These are phyloP conservation scores for Drosophila sproati DNA, from an alignment of 1,140 invertebrate species.

Conservation along the genomic window DNA sequence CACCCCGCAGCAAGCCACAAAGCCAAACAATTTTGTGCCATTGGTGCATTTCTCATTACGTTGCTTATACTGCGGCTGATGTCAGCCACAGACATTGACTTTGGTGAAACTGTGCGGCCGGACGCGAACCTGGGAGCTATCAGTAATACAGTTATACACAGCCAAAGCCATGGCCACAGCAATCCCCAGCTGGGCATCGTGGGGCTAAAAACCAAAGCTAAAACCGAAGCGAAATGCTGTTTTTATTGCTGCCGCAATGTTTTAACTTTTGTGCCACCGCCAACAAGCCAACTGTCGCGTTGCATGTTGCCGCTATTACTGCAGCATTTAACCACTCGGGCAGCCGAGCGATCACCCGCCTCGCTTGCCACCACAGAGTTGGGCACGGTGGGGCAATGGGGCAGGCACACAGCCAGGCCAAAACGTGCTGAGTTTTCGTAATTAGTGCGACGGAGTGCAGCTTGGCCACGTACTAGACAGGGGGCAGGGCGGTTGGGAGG, in stretches of 20 bases:
- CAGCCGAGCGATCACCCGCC: slow-evolving; percentile 42
- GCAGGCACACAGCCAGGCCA: slow-evolving; percentile 58
- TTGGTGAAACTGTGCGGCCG: slow-evolving; percentile 63
- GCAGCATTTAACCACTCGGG: slow-evolving; percentile 79
- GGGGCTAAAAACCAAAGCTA: slow-evolving; percentile 43
- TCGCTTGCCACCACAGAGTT: slow-evolving; percentile 20
- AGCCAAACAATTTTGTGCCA: slow-evolving; percentile 42
- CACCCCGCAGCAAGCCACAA: slow-evolving; percentile 11
- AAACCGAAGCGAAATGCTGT: slow-evolving; percentile 65
- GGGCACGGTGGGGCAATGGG: slow-evolving; percentile 20
- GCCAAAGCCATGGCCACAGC: slow-evolving; percentile 34
- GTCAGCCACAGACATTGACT: slow-evolving; percentile 74
- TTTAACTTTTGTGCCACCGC: slow-evolving; percentile 69
- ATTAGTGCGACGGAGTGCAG: slow-evolving; percentile 78
- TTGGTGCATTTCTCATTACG: slow-evolving; percentile 62
- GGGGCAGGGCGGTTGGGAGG: neutral
- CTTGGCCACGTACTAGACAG: slow-evolving; percentile 59
- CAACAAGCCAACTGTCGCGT: slow-evolving; percentile 64
- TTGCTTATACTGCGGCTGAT: slow-evolving; percentile 33
- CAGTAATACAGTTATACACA: slow-evolving; percentile 62
- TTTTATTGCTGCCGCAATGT: slow-evolving; percentile 81
- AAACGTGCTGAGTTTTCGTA: slow-evolving; percentile 82
- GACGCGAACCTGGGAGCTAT: slow-evolving; percentile 48
- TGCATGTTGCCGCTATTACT: slow-evolving; percentile 81
- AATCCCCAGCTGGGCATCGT: slow-evolving; percentile 6